These are phyloP conservation scores for Pholis gunnellus DNA, from an alignment of 2,113 vertebrate species.

Conservation along the genomic window DNA sequence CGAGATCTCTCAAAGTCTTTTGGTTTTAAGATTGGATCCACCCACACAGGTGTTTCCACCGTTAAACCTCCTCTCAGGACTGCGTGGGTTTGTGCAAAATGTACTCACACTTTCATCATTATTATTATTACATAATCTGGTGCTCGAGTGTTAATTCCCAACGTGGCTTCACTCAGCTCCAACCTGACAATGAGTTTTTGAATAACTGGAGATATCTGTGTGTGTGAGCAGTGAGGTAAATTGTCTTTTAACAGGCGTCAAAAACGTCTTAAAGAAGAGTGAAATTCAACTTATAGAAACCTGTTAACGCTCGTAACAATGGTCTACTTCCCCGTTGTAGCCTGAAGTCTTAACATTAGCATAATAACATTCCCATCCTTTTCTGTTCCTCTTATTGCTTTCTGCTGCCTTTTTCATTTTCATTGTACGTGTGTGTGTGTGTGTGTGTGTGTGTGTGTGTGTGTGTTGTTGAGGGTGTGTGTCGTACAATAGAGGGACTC, in stretches of 20 bases:
- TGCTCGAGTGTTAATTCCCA: background rate
- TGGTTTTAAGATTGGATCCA: background rate
- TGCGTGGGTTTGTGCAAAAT: constrained; percentile 1
- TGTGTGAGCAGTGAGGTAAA: background rate
- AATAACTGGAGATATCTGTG: background rate
- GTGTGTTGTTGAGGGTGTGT: background rate
- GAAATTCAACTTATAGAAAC: background rate
- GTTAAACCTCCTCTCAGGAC: constrained; percentile 7
- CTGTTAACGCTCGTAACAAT: no score
- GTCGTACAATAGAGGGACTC: background rate
- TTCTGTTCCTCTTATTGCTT: background rate
- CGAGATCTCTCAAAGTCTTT: background rate
- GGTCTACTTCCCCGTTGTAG: no score
- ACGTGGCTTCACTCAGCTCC: background rate
- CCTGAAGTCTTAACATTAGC: no score
- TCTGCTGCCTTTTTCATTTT: background rate
- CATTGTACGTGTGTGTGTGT: background rate
- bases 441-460: no score
- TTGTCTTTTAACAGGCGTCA: background rate
- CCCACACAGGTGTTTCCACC: constrained; percentile 15
- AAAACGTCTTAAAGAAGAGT: background rate
- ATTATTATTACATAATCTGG: background rate
- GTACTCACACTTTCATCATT: background rate
- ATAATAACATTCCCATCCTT: background rate
- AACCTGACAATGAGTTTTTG: background rate